Evolutionary conservation across 2,888 invertebrate genomes (phyloP).

Genomic region (Crocallis elinguaria): DNA sequence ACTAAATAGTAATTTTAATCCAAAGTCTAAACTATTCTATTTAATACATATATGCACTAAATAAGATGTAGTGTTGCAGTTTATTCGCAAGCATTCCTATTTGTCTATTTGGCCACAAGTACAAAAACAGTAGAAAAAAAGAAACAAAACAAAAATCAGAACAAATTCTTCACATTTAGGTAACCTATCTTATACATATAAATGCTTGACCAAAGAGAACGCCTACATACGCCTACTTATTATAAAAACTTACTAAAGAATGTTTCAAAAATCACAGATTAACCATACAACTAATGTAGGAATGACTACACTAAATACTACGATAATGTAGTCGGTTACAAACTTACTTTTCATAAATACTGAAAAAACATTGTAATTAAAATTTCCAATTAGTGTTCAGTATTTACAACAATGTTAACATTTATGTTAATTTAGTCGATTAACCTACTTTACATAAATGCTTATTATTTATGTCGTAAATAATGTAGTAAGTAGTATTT

Average conservation of each 20-base stretch:
- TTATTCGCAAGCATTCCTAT: neutral
- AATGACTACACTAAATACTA: neutral
- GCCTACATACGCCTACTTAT: slow-evolving; percentile 22
- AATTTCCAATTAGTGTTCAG: too few relatives aligned
- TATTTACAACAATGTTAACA: too few relatives aligned
- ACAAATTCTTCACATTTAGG: slow-evolving; percentile 9
- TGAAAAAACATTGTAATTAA: neutral
- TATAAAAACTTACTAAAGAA: slow-evolving; percentile 42
- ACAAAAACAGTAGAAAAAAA: slow-evolving; percentile 5
- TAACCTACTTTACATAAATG: too few relatives aligned
- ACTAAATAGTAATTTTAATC: neutral
- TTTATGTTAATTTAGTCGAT: too few relatives aligned
- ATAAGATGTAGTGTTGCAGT: neutral
- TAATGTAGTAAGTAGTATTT: neutral
- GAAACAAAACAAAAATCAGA: neutral
- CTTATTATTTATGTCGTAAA: neutral
- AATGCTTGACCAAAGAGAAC: slow-evolving; percentile 32
- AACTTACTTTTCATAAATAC: neutral
- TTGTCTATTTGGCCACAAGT: neutral
- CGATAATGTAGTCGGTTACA: neutral
- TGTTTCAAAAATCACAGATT: slow-evolving; percentile 53
- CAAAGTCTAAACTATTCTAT: neutral
- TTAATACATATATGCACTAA: too few relatives aligned
- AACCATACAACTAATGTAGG: slow-evolving; percentile 19
- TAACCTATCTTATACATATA: slow-evolving; percentile 23